Conservation (phyloP, 2,113 vertebrate genomes). For the Calidris pugnax region DNA sequence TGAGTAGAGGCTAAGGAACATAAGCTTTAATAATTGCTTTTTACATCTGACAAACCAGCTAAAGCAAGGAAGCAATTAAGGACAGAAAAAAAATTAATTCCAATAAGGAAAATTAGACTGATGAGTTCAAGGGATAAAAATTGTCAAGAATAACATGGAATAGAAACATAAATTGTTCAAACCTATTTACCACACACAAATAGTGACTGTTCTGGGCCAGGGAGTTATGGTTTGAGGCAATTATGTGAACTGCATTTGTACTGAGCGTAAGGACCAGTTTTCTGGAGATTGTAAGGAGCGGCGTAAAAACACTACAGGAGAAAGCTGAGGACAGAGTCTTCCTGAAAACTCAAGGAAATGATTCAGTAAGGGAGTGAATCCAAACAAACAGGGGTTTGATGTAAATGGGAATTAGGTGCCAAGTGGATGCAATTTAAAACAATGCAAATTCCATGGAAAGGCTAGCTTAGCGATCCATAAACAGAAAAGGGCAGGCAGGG, state of each 20-base stretch:
- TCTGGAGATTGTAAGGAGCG: background rate
- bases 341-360: slow-evolving; percentile 51
- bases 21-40: background rate
- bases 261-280: background rate
- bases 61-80: background rate
- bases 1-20: background rate
- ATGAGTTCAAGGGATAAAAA: background rate
- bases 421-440: slow-evolving; percentile 37
- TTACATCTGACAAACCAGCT: background rate
- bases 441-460: slow-evolving; percentile 12
- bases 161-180: background rate
- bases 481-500: background rate
- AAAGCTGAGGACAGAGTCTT: background rate
- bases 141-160: background rate
- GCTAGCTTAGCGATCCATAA: background rate
- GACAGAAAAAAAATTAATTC: background rate
- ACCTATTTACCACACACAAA: background rate
- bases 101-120: background rate
- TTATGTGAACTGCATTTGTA: background rate
- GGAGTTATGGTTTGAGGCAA: background rate
- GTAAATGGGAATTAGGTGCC: slow-evolving; percentile 19
- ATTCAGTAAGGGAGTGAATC: slow-evolving; percentile 44
- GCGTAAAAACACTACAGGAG: background rate
- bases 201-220: background rate
- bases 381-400: slow-evolving; percentile 43